phyloP scores from a whole-genome alignment of 2,797 vertebrate genomes.

The Melanotaenia maccullochi region DNA sequence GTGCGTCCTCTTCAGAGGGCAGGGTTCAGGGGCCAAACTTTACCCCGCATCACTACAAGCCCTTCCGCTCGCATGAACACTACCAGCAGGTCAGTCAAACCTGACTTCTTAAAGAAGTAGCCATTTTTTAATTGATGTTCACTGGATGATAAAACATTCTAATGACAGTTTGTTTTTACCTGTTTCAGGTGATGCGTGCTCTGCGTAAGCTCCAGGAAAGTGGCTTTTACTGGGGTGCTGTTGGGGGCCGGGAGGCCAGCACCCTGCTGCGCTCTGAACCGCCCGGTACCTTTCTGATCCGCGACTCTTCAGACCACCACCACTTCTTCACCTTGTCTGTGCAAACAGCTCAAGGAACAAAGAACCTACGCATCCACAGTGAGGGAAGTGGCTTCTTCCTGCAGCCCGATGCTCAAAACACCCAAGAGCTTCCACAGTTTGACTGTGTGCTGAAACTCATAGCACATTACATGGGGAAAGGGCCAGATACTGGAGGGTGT shows the following conservation, averaged over 20 bases:
- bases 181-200: slow-evolving; percentile 86
- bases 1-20: slow-evolving; percentile 84
- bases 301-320: slow-evolving; percentile 95
- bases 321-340: slow-evolving; percentile 98
- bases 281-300: slow-evolving; percentile 94
- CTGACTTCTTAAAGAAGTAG: not conserved
- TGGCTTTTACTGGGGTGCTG: slow-evolving; percentile 96
- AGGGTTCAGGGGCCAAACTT: slow-evolving; percentile 84
- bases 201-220: slow-evolving; percentile 95
- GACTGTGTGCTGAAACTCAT: slow-evolving; percentile 97
- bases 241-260: slow-evolving; percentile 93
- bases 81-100: slow-evolving; percentile 89
- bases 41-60: slow-evolving; percentile 91
- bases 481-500: slow-evolving; percentile 31
- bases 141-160: not conserved
- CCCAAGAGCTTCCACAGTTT: slow-evolving; percentile 90
- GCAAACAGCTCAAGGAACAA: slow-evolving; percentile 93
- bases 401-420: slow-evolving; percentile 91
- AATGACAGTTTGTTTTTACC: not conserved
- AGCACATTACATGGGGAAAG: slow-evolving; percentile 92
- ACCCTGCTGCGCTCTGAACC: slow-evolving; percentile 89
- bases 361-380: slow-evolving; percentile 97
- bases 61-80: slow-evolving; percentile 95
- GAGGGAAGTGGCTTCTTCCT: slow-evolving; percentile 92
- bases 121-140: not conserved